Evolutionary conservation across 2,797 vertebrate genomes (phyloP).

Genomic region (Nannoperca obscura): DNA sequence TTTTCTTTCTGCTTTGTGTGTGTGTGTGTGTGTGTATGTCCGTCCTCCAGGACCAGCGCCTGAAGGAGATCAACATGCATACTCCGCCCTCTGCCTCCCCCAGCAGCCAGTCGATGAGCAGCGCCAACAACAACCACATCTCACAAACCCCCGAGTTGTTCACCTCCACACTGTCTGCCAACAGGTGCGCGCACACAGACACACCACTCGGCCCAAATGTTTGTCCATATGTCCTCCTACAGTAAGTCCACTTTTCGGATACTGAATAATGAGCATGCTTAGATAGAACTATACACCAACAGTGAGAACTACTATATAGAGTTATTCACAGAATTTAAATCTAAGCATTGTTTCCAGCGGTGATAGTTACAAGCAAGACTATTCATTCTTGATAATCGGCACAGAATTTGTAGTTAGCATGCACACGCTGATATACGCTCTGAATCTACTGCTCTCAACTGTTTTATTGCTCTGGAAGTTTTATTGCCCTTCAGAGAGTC

Average conservation of each 20-base stretch:
- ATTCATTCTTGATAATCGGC: conserved; percentile 42
- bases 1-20: background rate
- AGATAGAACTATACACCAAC: background rate
- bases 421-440: conserved; percentile 1
- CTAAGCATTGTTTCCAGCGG: background rate
- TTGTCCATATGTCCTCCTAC: background rate
- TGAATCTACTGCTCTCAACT: conserved; percentile 51
- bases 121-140: conserved; percentile 87
- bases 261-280: no score
- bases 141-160: conserved; percentile 87
- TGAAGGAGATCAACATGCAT: conserved; percentile 89
- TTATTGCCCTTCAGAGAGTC: conserved; percentile 53
- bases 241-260: no score
- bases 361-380: background rate
- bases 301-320: background rate
- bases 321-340: background rate
- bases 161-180: conserved; percentile 84
- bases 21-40: conserved; percentile 24
- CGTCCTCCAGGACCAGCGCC: conserved; percentile 88
- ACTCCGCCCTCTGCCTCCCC: conserved; percentile 90
- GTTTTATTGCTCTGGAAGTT: conserved; percentile 53
- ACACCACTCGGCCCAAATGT: background rate
- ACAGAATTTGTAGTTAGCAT: conserved; percentile 24
- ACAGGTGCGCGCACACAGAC: conserved; percentile 83
- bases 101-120: conserved; percentile 89